Conservation (phyloP, 2,113 vertebrate genomes). For the Hepsetus odoe region DNA sequence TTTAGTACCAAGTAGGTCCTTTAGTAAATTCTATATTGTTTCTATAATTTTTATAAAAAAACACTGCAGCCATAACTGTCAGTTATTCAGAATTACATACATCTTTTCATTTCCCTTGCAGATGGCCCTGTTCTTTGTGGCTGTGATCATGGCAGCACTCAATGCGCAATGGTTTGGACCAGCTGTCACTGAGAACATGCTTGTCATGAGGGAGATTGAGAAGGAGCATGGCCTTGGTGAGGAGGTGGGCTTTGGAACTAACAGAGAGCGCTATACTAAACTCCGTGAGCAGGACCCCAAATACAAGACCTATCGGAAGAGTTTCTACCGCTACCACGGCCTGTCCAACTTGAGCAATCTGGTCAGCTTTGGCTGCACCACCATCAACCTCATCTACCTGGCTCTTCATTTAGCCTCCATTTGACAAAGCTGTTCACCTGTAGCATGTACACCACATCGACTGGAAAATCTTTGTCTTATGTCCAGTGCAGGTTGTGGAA, state of each 20-base stretch:
- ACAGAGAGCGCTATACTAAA: slow-evolving; percentile 76
- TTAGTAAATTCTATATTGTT: too few relatives aligned
- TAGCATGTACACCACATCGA: not conserved
- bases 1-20: too few relatives aligned
- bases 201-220: slow-evolving; percentile 80
- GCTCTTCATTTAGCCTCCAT: slow-evolving; percentile 79
- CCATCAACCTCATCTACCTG: slow-evolving; percentile 75
- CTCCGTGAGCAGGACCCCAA: slow-evolving; percentile 84
- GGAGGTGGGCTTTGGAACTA: slow-evolving; percentile 71
- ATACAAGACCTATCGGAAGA: slow-evolving; percentile 70
- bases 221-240: slow-evolving; percentile 80
- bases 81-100: not conserved
- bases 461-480: not conserved
- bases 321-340: slow-evolving; percentile 82
- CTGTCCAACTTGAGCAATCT: slow-evolving; percentile 84
- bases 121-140: slow-evolving; percentile 78
- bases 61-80: not conserved
- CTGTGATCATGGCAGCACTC: slow-evolving; percentile 69
- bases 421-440: slow-evolving; percentile 47
- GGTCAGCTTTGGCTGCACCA: slow-evolving; percentile 78
- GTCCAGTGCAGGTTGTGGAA: too few relatives aligned
- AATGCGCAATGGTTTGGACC: slow-evolving; percentile 83
- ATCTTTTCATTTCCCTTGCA: slow-evolving; percentile 53
- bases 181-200: slow-evolving; percentile 72
- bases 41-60: not conserved